Evolutionary conservation across 2,797 vertebrate genomes (phyloP), one percentile per base, ranked within the genome.

Genomic region (Micromesistius poutassou): DNA sequence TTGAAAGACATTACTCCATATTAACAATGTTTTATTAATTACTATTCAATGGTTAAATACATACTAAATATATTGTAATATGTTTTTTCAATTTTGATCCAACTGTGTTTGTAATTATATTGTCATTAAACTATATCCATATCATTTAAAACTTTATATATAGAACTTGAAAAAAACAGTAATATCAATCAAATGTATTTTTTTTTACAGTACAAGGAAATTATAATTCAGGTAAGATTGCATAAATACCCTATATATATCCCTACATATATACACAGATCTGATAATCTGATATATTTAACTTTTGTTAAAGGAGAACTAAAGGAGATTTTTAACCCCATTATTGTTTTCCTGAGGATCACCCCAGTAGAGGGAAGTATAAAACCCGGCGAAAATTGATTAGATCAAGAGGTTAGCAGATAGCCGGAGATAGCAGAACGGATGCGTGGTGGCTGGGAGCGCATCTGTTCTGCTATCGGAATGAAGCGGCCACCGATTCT

Each of bases 181-280:
- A 71, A 71, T 71, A 38, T 40, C 36, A 9, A 38, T 25, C 12
- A 71, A 16, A 75, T 76, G 1, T 82, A 73, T 28, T 81, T 62
- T 82, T 40, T 36, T 76, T 86, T 81, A 25, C 85, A 93, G 91
- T 93, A 90, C 35, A 72, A 83, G 9, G 9, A 73, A 28, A 86
- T 93, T 1, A 66, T 82, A 77, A 62, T 92, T 73, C 70, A 85
- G 90, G 91, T 92, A 90, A 87, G 89, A 73, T 13, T 46, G 16
- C n/a, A 62, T 62, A 62, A n/a, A 62, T 25, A 25, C 55, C n/a
- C 55, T 62, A 25, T 6, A 62, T n/a, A n/a, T 62, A n/a, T 25
- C 55, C n/a, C 55, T 62, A 25, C 22, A 62, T n/a, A n/a, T 62
- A n/a, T 25, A n/a, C 55, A 62, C 22, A 62, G n/a, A 7, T 62